phyloP scores from a whole-genome alignment of 1,140 invertebrate genomes.

The Drosophila biarmipes region DNA sequence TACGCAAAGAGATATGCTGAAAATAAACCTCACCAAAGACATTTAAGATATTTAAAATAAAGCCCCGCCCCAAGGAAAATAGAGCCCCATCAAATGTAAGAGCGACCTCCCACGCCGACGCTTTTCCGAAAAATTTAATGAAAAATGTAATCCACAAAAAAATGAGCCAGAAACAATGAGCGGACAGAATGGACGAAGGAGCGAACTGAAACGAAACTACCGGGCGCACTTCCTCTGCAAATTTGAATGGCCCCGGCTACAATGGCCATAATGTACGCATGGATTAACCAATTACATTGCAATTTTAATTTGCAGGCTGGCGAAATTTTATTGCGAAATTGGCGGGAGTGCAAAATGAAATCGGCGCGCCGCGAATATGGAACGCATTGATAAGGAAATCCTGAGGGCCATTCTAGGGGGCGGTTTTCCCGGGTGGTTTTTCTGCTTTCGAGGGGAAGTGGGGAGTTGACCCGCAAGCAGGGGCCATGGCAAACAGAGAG shows the following conservation, averaged over 20 bases:
- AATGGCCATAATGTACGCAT: slow-evolving; percentile 77
- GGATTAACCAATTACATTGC: slow-evolving; percentile 84
- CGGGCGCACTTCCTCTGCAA: slow-evolving; percentile 62
- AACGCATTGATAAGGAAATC: slow-evolving; percentile 82
- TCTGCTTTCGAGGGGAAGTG: background rate
- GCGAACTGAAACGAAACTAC: slow-evolving; percentile 40
- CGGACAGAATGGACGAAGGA: slow-evolving; percentile 7
- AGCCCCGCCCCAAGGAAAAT: background rate
- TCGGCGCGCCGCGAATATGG: slow-evolving; percentile 71
- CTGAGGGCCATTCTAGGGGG: slow-evolving; percentile 39
- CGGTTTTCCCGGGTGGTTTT: background rate
- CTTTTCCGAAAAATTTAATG: slow-evolving; percentile 34
- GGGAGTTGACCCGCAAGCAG: slow-evolving; percentile 24
- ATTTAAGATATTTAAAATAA: slow-evolving; percentile 4
- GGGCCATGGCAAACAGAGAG: slow-evolving; percentile 20
- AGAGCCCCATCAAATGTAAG: background rate
- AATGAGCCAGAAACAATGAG: slow-evolving; percentile 41
- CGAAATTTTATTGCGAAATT: slow-evolving; percentile 84
- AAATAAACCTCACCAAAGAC: background rate
- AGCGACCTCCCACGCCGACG: slow-evolving; percentile 2
- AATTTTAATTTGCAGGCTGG: slow-evolving; percentile 84
- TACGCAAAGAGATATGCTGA: background rate
- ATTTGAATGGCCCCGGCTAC: slow-evolving; percentile 51
- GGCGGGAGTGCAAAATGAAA: slow-evolving; percentile 70
- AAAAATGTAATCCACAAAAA: slow-evolving; percentile 48